Base-by-base conservation (phyloP, 2,113 vertebrate species). In the Tragelaphus strepsiceros region DNA sequence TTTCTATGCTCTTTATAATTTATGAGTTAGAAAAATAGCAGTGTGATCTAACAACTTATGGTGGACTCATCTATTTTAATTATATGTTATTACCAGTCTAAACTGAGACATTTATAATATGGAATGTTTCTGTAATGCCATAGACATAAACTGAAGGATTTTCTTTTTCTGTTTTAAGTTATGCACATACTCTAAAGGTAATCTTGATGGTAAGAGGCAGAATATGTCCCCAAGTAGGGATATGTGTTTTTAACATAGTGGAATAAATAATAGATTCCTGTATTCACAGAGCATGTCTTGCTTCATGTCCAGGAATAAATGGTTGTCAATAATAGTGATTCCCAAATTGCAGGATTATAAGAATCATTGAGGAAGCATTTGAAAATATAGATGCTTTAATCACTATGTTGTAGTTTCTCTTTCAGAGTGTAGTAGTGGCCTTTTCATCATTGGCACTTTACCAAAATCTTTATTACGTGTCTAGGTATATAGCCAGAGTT, bases 21-120 rank as follows among this genome's bases (percentile, higher is more conserved):
- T 82, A 49, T 58, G n/a, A 30, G 5, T 93, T 85, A 86, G 19
- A 9, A 90, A 80, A 95, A 90, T 71, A 54, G 26, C 46, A 88
- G 1, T 49, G 26, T 32, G 35, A 92, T 78, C n/a, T 86, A 56
- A 80, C 86, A 62, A 67, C 10, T 81, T 62, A 53, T 78, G 16
- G 17, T 95, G 67, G 88, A 59, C 61, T 91, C 67, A 88, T 85
- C n/a, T 90, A 35, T 92, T 88, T 94, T 94, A 95, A 94, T 96
- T 97, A 39, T 78, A 46, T 92, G 8, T 77, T 94, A 92, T 82
- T 95, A 39, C 8, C 17, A 94, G 22, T 21, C n/a, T 81, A 95
- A 43, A 43, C 1, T 14, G 49, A 93, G 59, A 62, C 28, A 82
- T 91, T 93, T 93, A 22, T 89, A 93, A 64, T 95, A 59, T 10